A percentile compares a stretch with the other conserved stretches of the same genome.
Conservation (phyloP, 2,888 invertebrate species). For the Mongoloraphidia duomilia region DNA sequence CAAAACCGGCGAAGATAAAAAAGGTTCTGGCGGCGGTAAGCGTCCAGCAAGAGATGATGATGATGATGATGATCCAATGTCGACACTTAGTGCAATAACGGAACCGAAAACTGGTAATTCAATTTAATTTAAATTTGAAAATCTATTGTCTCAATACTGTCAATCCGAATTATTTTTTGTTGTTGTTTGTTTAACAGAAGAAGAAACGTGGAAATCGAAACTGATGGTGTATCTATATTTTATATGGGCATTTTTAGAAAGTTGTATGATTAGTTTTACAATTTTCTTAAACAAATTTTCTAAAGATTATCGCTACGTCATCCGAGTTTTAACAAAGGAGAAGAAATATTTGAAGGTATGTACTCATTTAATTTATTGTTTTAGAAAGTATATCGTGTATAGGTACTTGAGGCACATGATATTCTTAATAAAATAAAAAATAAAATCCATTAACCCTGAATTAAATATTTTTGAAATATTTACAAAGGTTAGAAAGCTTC, state of each 20-base stretch:
- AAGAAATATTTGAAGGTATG: slow-evolving; percentile 74
- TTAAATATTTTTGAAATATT: too few relatives aligned
- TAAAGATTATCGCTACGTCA: slow-evolving; percentile 87
- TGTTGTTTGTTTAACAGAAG: slow-evolving; percentile 18
- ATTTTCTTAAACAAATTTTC: slow-evolving; percentile 75
- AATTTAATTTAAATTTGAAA: slow-evolving; percentile 6
- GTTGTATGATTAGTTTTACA: slow-evolving; percentile 68
- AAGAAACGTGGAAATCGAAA: slow-evolving; percentile 35
- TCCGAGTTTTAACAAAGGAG: slow-evolving; percentile 74
- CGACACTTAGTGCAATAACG: slow-evolving; percentile 11
- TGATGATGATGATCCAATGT: slow-evolving; percentile 10
- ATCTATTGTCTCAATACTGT: neutral
- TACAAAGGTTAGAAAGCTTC: too few relatives aligned
- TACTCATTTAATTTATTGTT: neutral
- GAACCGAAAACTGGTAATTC: slow-evolving; percentile 3
- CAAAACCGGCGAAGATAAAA: slow-evolving; percentile 4
- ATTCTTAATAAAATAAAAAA: too few relatives aligned
- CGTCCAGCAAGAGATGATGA: slow-evolving; percentile 8
- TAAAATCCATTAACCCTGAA: too few relatives aligned
- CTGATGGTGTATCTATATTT: slow-evolving; percentile 40
- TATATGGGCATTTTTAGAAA: slow-evolving; percentile 56
- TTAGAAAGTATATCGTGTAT: too few relatives aligned
- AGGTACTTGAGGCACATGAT: too few relatives aligned
- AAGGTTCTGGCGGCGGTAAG: slow-evolving; percentile 22
- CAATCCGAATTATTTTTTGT: neutral